Conservation (phyloP, 1,140 invertebrate species). For the Dendroctonus valens region DNA sequence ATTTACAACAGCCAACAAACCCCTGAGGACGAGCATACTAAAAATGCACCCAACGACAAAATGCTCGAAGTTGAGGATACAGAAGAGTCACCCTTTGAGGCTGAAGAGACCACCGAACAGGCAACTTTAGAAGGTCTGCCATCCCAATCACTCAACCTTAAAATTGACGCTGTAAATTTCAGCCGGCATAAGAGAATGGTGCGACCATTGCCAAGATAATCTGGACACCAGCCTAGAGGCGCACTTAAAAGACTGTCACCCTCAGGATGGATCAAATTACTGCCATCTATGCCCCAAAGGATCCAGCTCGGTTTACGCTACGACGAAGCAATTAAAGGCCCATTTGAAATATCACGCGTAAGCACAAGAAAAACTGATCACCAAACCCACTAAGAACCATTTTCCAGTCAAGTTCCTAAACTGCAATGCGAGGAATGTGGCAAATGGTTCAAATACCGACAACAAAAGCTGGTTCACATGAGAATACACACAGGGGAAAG, state of each 20-base stretch:
- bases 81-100: not conserved
- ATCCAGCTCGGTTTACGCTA: constrained; percentile 29
- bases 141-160: not conserved
- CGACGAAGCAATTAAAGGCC: constrained; percentile 42
- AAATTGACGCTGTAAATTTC: not conserved
- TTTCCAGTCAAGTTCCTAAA: constrained; percentile 27
- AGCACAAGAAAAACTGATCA: not conserved
- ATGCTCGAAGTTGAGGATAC: not conserved
- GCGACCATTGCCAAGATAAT: not conserved
- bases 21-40: no score
- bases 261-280: constrained; percentile 29
- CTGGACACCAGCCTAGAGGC: not conserved
- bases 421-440: constrained; percentile 30
- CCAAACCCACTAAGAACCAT: not conserved
- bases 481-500: constrained; percentile 62
- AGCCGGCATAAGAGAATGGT: not conserved
- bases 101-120: not conserved
- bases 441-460: constrained; percentile 42
- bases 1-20: not conserved
- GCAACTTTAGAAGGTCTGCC: not conserved
- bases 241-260: constrained; percentile 17
- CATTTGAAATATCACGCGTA: constrained; percentile 44
- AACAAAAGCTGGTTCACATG: constrained; percentile 60
- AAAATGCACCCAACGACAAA: no score
- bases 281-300: constrained; percentile 43